Evolutionary conservation across 2,113 vertebrate species (phyloP).

Genomic region (Oryctolagus cuniculus): DNA sequence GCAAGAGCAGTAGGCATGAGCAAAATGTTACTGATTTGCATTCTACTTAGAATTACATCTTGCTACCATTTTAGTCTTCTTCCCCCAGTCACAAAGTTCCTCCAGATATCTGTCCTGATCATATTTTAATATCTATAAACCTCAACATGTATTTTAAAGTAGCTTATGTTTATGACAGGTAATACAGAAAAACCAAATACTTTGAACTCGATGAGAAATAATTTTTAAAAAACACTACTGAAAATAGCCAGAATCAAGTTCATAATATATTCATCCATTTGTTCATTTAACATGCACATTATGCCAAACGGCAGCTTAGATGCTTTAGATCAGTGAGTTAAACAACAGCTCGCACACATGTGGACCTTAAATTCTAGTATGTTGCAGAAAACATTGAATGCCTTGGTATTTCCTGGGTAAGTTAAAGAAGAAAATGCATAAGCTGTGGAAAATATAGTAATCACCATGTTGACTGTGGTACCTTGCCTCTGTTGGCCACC

Average conservation of each 20-base stretch:
- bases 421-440: background rate
- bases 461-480: background rate
- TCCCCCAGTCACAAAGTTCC: background rate
- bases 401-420: background rate
- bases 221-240: background rate
- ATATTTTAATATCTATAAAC: background rate
- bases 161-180: background rate
- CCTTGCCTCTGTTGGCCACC: background rate
- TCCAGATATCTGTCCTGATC: background rate
- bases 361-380: background rate
- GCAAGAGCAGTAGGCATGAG: background rate
- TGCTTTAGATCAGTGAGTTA: background rate
- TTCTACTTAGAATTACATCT: background rate
- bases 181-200: background rate
- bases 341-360: background rate
- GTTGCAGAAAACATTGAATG: background rate
- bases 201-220: background rate
- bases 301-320: background rate
- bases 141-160: background rate
- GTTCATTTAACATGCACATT: background rate
- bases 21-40: background rate
- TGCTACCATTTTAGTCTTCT: background rate
- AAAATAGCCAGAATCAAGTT: background rate
- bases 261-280: background rate
- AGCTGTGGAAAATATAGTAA: too few relatives aligned